These are phyloP conservation scores for Manacus vitellinus DNA, from an alignment of 2,113 vertebrate genomes.

Conservation along the genomic window DNA sequence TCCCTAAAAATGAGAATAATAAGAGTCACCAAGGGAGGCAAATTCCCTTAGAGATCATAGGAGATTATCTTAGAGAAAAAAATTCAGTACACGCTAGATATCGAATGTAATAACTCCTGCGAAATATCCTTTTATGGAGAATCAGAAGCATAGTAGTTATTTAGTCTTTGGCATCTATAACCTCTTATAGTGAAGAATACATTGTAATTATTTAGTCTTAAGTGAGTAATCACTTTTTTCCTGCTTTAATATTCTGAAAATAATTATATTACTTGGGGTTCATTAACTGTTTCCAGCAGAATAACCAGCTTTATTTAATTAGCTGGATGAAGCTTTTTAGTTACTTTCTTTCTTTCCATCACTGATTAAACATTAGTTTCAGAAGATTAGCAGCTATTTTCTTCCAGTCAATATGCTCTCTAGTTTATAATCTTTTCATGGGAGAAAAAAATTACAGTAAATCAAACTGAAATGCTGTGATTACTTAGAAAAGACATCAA, in stretches of 20 bases:
- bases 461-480: conserved; percentile 5
- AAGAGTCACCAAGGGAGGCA: not conserved
- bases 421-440: not conserved
- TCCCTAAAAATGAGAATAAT: conserved; percentile 24
- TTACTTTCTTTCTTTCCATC: conserved; percentile 58
- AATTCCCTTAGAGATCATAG: conserved; percentile 27
- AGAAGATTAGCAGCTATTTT: conserved; percentile 56
- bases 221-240: conserved; percentile 65
- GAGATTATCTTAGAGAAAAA: conserved; percentile 23
- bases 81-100: not conserved
- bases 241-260: conserved; percentile 67
- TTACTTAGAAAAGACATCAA: not conserved
- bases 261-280: conserved; percentile 61
- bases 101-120: not conserved
- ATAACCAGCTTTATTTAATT: conserved; percentile 69
- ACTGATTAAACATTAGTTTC: conserved; percentile 69
- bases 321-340: conserved; percentile 57
- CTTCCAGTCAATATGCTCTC: conserved; percentile 31
- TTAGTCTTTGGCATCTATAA: conserved; percentile 24
- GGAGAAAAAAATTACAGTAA: not conserved
- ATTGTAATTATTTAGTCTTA: conserved; percentile 66
- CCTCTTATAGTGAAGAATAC: conserved; percentile 39
- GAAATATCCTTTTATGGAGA: conserved; percentile 1
- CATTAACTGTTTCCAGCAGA: conserved; percentile 71
- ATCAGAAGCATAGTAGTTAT: not conserved